Percentiles rank a stretch among this genome's conserved stretches.
Evolutionary conservation across 2,113 vertebrate species (phyloP).

Genomic region (Fregata magnificens): DNA sequence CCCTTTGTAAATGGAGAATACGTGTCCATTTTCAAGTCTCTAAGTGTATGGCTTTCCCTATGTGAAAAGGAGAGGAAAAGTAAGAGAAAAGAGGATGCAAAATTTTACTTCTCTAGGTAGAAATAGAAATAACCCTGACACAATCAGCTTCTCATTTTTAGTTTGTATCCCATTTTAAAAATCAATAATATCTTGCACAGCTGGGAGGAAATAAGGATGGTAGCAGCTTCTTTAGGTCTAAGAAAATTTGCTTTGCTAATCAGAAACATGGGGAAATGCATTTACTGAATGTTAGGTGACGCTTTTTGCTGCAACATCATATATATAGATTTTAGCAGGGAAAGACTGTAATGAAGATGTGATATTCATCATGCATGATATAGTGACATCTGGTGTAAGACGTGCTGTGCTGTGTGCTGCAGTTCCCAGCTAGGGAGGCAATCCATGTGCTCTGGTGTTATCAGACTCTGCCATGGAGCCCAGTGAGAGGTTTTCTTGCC

Average conservation of each 20-base stretch:
- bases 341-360: background rate
- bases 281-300: background rate
- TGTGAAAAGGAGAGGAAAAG: background rate
- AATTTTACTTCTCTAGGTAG: background rate
- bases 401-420: background rate
- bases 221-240: background rate
- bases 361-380: constrained; percentile 31
- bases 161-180: background rate
- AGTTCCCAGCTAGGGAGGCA: background rate
- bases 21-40: background rate
- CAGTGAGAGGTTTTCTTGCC: background rate
- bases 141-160: background rate
- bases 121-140: background rate
- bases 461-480: background rate
- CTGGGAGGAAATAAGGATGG: background rate
- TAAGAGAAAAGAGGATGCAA: background rate
- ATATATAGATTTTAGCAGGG: background rate
- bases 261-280: background rate
- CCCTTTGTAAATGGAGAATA: background rate
- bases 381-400: constrained; percentile 58
- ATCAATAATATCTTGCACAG: background rate
- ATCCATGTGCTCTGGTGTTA: background rate
- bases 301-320: background rate
- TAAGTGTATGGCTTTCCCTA: background rate
- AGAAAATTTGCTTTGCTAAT: background rate